Conservation (phyloP, 2,113 vertebrate species). For the Eleginops maclovinus region DNA sequence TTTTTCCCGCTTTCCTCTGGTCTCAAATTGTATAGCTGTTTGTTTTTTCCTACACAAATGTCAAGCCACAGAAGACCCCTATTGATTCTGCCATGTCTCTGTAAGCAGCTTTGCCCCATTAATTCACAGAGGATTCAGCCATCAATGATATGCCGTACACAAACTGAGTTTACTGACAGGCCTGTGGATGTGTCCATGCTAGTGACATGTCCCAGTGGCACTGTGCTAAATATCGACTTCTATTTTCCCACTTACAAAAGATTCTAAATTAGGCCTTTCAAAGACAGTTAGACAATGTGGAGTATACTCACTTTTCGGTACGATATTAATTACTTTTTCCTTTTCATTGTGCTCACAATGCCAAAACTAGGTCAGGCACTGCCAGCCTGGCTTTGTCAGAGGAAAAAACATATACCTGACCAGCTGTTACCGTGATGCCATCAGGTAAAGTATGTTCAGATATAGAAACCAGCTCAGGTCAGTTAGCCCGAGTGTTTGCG, state of each 20-base stretch:
- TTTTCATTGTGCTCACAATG: slow-evolving; percentile 61
- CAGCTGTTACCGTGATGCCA: slow-evolving; percentile 53
- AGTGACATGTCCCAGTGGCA: slow-evolving; percentile 65
- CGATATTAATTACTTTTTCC: slow-evolving; percentile 73
- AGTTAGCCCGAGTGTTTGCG: not conserved
- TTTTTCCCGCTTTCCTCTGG: slow-evolving; percentile 20
- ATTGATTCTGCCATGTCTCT: slow-evolving; percentile 6
- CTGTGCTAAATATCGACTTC: slow-evolving; percentile 72
- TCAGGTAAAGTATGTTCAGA: not conserved
- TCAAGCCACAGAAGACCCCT: slow-evolving; percentile 18
- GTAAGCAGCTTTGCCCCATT: slow-evolving; percentile 66
- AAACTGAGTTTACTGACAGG: slow-evolving; percentile 44
- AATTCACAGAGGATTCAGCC: slow-evolving; percentile 30
- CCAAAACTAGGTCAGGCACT: slow-evolving; percentile 51
- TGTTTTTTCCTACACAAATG: slow-evolving; percentile 13
- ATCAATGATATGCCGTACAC: not conserved
- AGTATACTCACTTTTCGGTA: slow-evolving; percentile 60
- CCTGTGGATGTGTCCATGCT: slow-evolving; percentile 53
- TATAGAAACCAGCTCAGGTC: slow-evolving; percentile 3
- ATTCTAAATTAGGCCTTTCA: slow-evolving; percentile 58
- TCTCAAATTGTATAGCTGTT: slow-evolving; percentile 2
- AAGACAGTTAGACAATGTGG: slow-evolving; percentile 56
- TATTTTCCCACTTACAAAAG: slow-evolving; percentile 46
- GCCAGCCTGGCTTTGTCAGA: slow-evolving; percentile 25
- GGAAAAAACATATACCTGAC: slow-evolving; percentile 27